These are phyloP conservation scores for Arge pagana DNA, from an alignment of 2,888 invertebrate species.

Conservation along the genomic window DNA sequence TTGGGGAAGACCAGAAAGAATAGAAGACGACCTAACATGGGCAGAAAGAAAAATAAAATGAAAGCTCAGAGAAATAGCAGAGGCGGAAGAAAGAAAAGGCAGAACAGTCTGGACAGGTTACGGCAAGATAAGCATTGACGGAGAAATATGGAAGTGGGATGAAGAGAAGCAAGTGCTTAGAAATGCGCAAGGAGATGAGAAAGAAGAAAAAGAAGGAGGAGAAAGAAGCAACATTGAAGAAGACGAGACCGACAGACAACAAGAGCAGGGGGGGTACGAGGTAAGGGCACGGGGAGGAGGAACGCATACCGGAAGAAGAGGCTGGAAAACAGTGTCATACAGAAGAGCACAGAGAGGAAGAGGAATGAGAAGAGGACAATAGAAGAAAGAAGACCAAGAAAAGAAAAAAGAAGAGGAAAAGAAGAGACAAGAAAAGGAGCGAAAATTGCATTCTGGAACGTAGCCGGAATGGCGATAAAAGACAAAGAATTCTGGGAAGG, in stretches of 20 bases:
- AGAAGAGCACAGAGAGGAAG: too few species aligned
- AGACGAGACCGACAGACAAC: too few species aligned
- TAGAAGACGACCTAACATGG: conserved; percentile 2
- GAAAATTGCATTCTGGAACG: conserved; percentile 11
- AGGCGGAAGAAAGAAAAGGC: not conserved
- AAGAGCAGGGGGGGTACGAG: too few species aligned
- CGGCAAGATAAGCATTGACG: not conserved
- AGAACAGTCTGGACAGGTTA: not conserved
- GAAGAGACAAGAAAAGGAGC: not conserved
- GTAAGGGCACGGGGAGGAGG: too few species aligned
- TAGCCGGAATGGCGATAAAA: not conserved
- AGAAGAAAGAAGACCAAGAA: not conserved
- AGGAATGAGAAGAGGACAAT: too few species aligned
- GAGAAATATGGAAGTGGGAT: not conserved
- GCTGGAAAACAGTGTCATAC: too few species aligned
- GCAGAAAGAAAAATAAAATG: not conserved
- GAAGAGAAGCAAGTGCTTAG: not conserved
- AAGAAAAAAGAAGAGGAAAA: not conserved
- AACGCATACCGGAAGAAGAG: too few species aligned
- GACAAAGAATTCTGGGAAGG: conserved; percentile 4
- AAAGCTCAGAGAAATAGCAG: not conserved
- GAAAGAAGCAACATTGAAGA: too few species aligned
- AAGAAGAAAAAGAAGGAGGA: too few species aligned
- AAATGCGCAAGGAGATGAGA: not conserved
- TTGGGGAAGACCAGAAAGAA: not conserved